Base-by-base conservation (phyloP, 2,888 invertebrate genomes). In the Cephus nigrinus region DNA sequence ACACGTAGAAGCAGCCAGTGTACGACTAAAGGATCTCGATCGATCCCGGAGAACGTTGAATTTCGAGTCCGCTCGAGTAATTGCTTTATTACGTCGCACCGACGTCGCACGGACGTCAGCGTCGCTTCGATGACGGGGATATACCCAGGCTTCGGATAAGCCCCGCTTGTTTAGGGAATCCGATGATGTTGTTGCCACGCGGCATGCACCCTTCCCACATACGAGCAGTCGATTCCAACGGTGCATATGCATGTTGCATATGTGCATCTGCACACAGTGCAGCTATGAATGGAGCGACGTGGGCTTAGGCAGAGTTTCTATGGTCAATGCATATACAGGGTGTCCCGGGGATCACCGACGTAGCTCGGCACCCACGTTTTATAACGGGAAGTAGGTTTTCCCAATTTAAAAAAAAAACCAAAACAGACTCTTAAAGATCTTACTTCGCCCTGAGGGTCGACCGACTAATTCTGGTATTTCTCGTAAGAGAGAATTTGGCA, bases 71-170 rank as follows among this genome's bases (percentile, higher is more conserved):
- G 71, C 82, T 82, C 79, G 82, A 83, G 86, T 87, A 87, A 87
- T 87, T 88, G 87, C 87, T 86, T 87, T 87, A 86, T 88, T 86
- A 87, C 85, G 85, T 82, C 76, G 74, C 77, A 75, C 74, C 81
- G 82, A 81, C 80, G 80, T 80, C 79, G 80, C 79, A 84, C 78
- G 80, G 68, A 40, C 86, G 84, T 84, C 85, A 84, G 85, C 82
- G 84, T 80, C 78, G 81, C 81, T 80, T 76, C 82, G 81, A 83
- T 82, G 80, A 83, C 84, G 84, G 80, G 80, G 84, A 74, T 75
- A 23, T 68, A 55, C 0, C n/a, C 74, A 68, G 71, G 72, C 75
- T 36, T 69, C 78, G 76, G 79, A 85, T 85, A 85, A 86, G 85
- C 88, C 82, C 55, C 78, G 84, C 82, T 84, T 83, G 86, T 87